phyloP scores from a whole-genome alignment of 2,888 invertebrate genomes.

The Heliconius aoede region DNA sequence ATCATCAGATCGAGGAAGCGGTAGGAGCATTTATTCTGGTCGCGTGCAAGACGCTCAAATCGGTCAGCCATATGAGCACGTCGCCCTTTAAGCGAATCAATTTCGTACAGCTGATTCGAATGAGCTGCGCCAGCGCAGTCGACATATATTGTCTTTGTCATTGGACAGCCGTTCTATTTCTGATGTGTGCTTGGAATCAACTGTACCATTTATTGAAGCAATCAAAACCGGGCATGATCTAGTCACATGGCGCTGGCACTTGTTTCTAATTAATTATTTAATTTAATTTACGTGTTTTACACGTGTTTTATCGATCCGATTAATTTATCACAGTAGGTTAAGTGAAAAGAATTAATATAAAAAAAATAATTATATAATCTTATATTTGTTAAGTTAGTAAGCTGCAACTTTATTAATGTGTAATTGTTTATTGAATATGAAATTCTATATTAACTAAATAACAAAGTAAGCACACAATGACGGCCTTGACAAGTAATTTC shows the following conservation, averaged over 20 bases:
- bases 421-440: too few species aligned
- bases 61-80: conserved; percentile 45
- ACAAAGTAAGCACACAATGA: too few species aligned
- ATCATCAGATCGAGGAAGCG: conserved; percentile 43
- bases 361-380: background rate
- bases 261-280: conserved; percentile 42
- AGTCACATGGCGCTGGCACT: conserved; percentile 68
- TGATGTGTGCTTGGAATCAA: conserved; percentile 63
- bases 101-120: conserved; percentile 74
- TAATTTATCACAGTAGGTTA: conserved; percentile 1
- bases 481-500: too few species aligned
- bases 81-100: conserved; percentile 61
- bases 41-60: conserved; percentile 46
- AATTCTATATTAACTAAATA: too few species aligned
- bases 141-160: conserved; percentile 69
- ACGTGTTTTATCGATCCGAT: conserved; percentile 9
- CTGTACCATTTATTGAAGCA: conserved; percentile 59
- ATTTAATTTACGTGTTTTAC: conserved; percentile 31
- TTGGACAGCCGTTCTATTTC: conserved; percentile 65
- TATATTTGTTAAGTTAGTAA: background rate
- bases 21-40: conserved; percentile 44
- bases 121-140: conserved; percentile 48
- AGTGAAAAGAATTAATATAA: background rate
- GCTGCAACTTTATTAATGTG: too few species aligned
- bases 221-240: conserved; percentile 46